Percentiles rank a stretch among this genome's conserved stretches.
phyloP scores from a whole-genome alignment of 2,888 invertebrate genomes.

The Epirrhoe alternata region DNA sequence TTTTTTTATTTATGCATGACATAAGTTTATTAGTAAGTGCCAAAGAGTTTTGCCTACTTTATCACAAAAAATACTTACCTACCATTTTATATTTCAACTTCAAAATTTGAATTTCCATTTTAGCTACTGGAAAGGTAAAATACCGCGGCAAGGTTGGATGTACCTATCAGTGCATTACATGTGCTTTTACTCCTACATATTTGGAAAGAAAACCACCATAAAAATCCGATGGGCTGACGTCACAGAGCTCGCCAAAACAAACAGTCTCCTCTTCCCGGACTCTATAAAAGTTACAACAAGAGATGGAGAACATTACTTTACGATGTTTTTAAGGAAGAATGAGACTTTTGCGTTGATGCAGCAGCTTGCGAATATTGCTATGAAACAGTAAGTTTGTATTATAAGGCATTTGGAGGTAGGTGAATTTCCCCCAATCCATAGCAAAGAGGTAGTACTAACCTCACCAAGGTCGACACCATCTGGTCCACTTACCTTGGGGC shows the following conservation, averaged over 20 bases:
- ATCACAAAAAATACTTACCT: too few relatives aligned
- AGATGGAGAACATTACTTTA: conserved; percentile 95
- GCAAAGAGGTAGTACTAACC: too few relatives aligned
- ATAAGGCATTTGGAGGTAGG: too few relatives aligned
- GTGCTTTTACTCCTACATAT: conserved; percentile 97
- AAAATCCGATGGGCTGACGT: conserved; percentile 96
- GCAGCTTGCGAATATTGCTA: conserved; percentile 98
- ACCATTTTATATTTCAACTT: neutral
- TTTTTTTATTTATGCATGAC: too few relatives aligned
- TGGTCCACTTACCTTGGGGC: too few relatives aligned
- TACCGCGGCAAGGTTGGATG: conserved; percentile 98
- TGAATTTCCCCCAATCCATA: too few relatives aligned
- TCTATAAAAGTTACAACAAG: conserved; percentile 94
- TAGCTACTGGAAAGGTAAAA: conserved; percentile 96
- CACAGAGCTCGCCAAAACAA: conserved; percentile 90
- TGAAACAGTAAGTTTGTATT: conserved; percentile 90
- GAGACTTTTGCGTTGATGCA: conserved; percentile 97
- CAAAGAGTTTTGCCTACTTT: too few relatives aligned
- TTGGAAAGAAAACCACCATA: conserved; percentile 95
- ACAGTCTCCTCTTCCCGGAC: conserved; percentile 92
- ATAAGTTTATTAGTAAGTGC: too few relatives aligned
- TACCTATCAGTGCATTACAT: conserved; percentile 98
- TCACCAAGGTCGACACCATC: too few relatives aligned
- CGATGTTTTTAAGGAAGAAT: conserved; percentile 94
- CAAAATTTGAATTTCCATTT: conserved; percentile 50